These are phyloP conservation scores for Phoenoteleia sp. DNA, from an alignment of 2,888 invertebrate species.

Conservation along the genomic window DNA sequence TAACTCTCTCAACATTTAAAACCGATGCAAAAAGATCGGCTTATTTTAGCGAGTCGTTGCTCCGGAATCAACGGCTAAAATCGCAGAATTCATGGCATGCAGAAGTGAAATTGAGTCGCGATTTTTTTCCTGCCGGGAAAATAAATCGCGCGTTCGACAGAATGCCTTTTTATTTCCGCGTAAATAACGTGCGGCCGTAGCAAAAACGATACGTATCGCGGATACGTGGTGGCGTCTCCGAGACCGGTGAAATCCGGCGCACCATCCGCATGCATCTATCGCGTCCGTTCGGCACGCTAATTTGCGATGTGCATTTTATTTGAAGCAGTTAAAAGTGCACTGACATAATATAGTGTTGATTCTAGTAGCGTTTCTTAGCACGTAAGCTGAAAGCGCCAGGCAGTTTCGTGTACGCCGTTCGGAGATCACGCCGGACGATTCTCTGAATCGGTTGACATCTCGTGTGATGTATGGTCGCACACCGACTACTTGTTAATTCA, in stretches of 20 bases:
- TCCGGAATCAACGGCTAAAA: constrained; percentile 31
- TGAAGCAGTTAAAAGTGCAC: constrained; percentile 41
- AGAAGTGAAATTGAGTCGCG: constrained; percentile 41
- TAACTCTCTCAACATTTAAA: neutral
- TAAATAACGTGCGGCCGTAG: constrained; percentile 40
- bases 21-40: neutral
- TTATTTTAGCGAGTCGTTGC: constrained; percentile 9
- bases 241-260: constrained; percentile 42
- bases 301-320: constrained; percentile 59
- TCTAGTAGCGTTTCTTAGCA: constrained; percentile 38
- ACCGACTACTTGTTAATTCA: constrained; percentile 84
- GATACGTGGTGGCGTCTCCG: constrained; percentile 33
- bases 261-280: constrained; percentile 46
- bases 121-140: constrained; percentile 29
- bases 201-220: constrained; percentile 49
- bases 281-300: constrained; percentile 52
- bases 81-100: constrained; percentile 37
- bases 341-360: constrained; percentile 66
- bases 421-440: constrained; percentile 83
- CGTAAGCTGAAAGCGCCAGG: constrained; percentile 61
- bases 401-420: constrained; percentile 81
- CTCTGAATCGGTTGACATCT: constrained; percentile 84
- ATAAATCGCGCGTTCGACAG: constrained; percentile 57
- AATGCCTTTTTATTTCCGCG: constrained; percentile 32
- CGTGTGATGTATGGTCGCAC: constrained; percentile 82